phyloP scores from a whole-genome alignment of 2,888 invertebrate genomes.

The Aphidoletes aphidimyza region DNA sequence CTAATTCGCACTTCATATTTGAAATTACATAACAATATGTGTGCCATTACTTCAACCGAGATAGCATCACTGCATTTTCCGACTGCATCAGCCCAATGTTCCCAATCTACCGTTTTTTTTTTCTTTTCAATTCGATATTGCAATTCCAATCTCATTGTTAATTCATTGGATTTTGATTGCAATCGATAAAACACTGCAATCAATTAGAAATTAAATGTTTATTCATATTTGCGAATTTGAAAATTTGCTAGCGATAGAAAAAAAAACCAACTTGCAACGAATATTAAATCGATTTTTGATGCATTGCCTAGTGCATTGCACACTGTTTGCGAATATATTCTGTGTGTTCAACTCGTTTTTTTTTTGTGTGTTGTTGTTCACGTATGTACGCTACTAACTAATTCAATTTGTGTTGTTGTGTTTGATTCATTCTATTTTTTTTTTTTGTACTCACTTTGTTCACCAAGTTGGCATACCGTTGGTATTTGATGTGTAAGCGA shows the following conservation, averaged over 20 bases:
- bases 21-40: neutral
- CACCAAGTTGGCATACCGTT: neutral
- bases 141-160: conserved; percentile 26
- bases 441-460: neutral
- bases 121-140: neutral
- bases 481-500: neutral
- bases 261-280: neutral
- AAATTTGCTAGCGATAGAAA: neutral
- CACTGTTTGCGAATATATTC: neutral
- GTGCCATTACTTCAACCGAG: neutral
- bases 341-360: neutral
- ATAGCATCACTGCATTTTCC: neutral
- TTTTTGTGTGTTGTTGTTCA: too few species aligned
- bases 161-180: neutral
- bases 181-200: neutral
- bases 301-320: too few species aligned
- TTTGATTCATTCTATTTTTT: neutral
- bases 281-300: conserved; percentile 44
- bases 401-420: conserved; percentile 53
- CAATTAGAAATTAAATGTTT: conserved; percentile 12
- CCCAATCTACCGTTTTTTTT: neutral
- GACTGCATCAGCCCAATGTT: neutral
- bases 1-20: conserved; percentile 45
- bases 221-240: conserved; percentile 19
- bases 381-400: neutral